Evolutionary conservation across 2,888 invertebrate genomes (phyloP), one percentile per base, ranked within the genome.

Genomic region (Alviniconcha strummeri): DNA sequence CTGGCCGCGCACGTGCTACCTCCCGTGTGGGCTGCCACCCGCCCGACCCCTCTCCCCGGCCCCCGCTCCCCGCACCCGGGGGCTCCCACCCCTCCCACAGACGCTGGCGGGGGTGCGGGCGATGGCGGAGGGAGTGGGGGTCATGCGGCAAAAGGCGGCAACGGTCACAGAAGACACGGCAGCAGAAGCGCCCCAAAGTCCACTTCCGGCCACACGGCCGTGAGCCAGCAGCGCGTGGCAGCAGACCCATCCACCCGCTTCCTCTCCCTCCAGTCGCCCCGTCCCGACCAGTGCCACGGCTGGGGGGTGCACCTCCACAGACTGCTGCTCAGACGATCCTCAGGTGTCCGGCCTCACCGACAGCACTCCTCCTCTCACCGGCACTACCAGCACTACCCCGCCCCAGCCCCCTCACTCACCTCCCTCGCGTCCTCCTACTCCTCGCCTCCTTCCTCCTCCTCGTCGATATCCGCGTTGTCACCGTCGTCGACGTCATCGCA

Each of bases 11-110:
- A 82, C 56, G 36, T 82, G 57, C 57, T 82, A 52, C 82, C 76
- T 71, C 82, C 82, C 2, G 82, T 77, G 9, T 82, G 82, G 82
- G 82, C 82, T 56, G 67, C 77, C 56, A 56, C 77, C 76, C 64
- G 81, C 55, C 82, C 82, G 19, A 5, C 76, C 54, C 82, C 76
- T 6, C 11, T 75, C 19, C 64, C 77, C 67, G 57, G 19, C 5
- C 56, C n/a, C 75, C 8, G 36, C 13, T 13, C 19, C 54, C 57
- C 52, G 17, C 57, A 15, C 64, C 55, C 64, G 64, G 36, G n/a
- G 19, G 8, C 67, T 7, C n/a, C 82, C 67, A 67, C 76, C 11
- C 56, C 57, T 19, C 57, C 60, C 55, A 36, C 75, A 75, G 76
- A 79, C 79, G 15, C 57, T n/a, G 64, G 52, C 5, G 75, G 78